A percentile compares a stretch with the other conserved stretches of the same genome.
phyloP scores from a whole-genome alignment of 2,888 invertebrate genomes.

The Thyatira batis region DNA sequence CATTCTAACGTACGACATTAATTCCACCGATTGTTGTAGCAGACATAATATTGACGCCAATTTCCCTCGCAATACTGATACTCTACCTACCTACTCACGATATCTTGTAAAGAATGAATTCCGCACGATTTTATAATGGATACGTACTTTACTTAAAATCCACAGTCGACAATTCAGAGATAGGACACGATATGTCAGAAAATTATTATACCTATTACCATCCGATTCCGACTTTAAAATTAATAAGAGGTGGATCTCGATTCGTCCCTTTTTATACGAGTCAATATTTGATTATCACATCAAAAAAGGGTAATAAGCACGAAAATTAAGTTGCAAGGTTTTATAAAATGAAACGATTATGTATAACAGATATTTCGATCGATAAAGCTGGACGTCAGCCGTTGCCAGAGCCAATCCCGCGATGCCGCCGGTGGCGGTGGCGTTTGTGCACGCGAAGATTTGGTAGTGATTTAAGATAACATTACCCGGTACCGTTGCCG shows the following conservation, averaged over 20 bases:
- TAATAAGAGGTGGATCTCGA: too few relatives aligned
- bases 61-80: slow-evolving; percentile 14
- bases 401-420: too few relatives aligned
- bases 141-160: background rate
- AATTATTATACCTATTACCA: too few relatives aligned
- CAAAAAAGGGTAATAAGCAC: background rate
- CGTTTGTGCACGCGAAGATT: slow-evolving; percentile 47
- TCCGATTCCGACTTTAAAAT: too few relatives aligned
- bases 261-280: too few relatives aligned
- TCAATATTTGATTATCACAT: too few relatives aligned
- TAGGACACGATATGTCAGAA: background rate
- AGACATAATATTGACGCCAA: background rate
- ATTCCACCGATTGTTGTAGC: slow-evolving; percentile 5
- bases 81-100: slow-evolving; percentile 16
- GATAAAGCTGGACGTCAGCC: background rate
- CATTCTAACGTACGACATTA: background rate
- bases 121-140: slow-evolving; percentile 19
- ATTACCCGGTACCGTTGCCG: slow-evolving; percentile 67
- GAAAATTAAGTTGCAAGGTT: background rate
- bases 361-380: background rate
- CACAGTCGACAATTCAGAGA: background rate
- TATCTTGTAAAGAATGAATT: slow-evolving; percentile 17
- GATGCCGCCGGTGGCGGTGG: slow-evolving; percentile 18
- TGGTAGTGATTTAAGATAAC: slow-evolving; percentile 66
- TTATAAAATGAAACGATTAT: background rate